These are phyloP conservation scores for Pilophorus perplexus DNA, from an alignment of 2,888 invertebrate genomes.

Conservation along the genomic window DNA sequence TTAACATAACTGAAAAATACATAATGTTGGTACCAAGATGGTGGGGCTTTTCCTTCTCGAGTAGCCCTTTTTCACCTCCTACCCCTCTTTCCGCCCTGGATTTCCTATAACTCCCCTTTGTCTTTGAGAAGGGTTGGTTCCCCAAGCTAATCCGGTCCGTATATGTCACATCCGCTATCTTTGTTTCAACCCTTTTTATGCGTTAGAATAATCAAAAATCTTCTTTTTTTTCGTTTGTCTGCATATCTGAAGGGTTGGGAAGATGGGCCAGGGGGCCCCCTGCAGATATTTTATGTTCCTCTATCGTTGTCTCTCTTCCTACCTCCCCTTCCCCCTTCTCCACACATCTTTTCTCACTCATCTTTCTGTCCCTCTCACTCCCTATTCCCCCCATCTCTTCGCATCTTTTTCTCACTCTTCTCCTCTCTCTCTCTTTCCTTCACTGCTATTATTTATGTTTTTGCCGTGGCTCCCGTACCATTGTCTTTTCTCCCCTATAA, in stretches of 20 bases:
- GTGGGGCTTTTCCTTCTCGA: too few species aligned
- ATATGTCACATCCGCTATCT: constrained; percentile 51
- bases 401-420: constrained; percentile 23
- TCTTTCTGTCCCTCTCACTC: constrained; percentile 43
- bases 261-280: constrained; percentile 7
- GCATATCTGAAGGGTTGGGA: constrained; percentile 47
- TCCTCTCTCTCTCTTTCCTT: constrained; percentile 44
- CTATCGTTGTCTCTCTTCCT: constrained; percentile 37
- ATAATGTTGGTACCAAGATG: too few species aligned
- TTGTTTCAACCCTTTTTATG: constrained; percentile 51
- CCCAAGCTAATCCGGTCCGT: constrained; percentile 48
- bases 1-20: too few species aligned
- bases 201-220: constrained; percentile 50
- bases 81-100: constrained; percentile 44
- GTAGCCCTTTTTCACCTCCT: too few species aligned
- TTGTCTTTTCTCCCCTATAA: constrained; percentile 46
- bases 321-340: constrained; percentile 6
- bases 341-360: constrained; percentile 6
- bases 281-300: constrained; percentile 48
- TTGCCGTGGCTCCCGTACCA: constrained; percentile 42
- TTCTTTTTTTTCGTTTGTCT: constrained; percentile 48
- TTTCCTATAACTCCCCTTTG: constrained; percentile 49
- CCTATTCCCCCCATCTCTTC: too few species aligned
- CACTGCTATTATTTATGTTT: constrained; percentile 47
- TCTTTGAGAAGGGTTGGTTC: constrained; percentile 40